Conservation (phyloP, 2,888 invertebrate genomes). For the Diachrysia chrysitis region DNA sequence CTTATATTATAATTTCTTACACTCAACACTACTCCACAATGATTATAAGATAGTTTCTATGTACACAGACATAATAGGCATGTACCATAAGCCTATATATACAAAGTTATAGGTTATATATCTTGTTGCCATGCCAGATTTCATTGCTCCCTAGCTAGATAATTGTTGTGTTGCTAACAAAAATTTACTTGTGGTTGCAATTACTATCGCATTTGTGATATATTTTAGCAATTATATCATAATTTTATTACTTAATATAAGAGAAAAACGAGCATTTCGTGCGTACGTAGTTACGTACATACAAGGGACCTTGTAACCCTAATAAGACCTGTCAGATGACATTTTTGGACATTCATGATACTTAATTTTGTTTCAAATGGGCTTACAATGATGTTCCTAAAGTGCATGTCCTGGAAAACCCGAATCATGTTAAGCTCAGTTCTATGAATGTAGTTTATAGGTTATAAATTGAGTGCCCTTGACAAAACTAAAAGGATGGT, state of each 20-base stretch:
- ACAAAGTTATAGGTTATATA: conserved; percentile 81
- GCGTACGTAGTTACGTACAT: conserved; percentile 50
- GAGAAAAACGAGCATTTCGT: conserved; percentile 55
- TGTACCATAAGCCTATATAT: conserved; percentile 68
- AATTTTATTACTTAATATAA: conserved; percentile 50
- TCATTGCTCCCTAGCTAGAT: conserved; percentile 62
- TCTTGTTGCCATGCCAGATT: conserved; percentile 85
- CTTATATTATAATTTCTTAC: conserved; percentile 63
- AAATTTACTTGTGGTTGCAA: conserved; percentile 49
- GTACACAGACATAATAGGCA: conserved; percentile 66
- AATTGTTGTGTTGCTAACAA: conserved; percentile 56
- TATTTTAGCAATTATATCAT: conserved; percentile 43
- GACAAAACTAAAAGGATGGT: conserved; percentile 77
- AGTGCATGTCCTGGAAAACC: conserved; percentile 63
- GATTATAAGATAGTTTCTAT: conserved; percentile 77
- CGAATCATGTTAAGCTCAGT: conserved; percentile 53
- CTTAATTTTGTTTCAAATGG: conserved; percentile 60
- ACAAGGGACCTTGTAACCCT: conserved; percentile 67
- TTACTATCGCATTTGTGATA: conserved; percentile 47
- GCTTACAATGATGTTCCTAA: conserved; percentile 53
- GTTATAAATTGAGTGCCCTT: conserved; percentile 84
- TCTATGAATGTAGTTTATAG: conserved; percentile 75
- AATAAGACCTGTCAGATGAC: conserved; percentile 65
- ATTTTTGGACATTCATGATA: conserved; percentile 60
- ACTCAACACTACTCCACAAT: conserved; percentile 68